Base-by-base conservation (phyloP, 64 coral and sea anemone genomes). In the Trachythela sp. region DNA sequence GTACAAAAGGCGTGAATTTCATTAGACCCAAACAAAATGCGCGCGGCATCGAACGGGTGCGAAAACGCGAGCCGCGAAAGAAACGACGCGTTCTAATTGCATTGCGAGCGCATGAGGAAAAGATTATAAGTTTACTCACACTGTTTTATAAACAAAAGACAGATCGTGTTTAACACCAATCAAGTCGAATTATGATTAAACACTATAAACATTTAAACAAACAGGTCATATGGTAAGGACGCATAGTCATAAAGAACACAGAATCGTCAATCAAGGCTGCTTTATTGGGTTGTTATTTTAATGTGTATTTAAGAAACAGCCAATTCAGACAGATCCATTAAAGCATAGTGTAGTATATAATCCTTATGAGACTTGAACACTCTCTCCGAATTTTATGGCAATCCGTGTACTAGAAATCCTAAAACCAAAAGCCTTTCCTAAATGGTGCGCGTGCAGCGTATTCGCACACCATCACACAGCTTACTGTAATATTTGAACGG, bases 201-300 rank as follows among this genome's bases (percentile, higher is more conserved):
- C 56, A 64, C 56, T 64, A 64, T 64, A 64, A 64, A 64, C 56
- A 64, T 64, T 64, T 64, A 64, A 64, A 64, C 56, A 64, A 64
- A 64, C 56, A 64, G 56, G 56, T 27, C 56, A 64, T 64, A 20
- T 27, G 22, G 56, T 64, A 64, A 64, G 56, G 56, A 64, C 56
- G 56, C 56, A n/a, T 26, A 64, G 56, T 64, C 56, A 64, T n/a
- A 64, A 64, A 27, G 56, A 64, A 64, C 24, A 27, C 56, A 64
- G 26, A 64, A 64, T 64, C 56, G 20, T 64, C 56, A 64, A 64
- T 64, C 56, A n/a, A 64, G 56, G 7, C 4, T 20, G 20, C 20
- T 7, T 64, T 64, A n/a, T 64, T 64, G 56, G 20, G 26, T 64
- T 64, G 56, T n/a, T 64, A 26, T n/a, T 64, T 27, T 64, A 64